A percentile compares a stretch with the other conserved stretches of the same genome.
These are phyloP conservation scores for Calameuta filiformis DNA, from an alignment of 2,888 invertebrate species.

Conservation along the genomic window DNA sequence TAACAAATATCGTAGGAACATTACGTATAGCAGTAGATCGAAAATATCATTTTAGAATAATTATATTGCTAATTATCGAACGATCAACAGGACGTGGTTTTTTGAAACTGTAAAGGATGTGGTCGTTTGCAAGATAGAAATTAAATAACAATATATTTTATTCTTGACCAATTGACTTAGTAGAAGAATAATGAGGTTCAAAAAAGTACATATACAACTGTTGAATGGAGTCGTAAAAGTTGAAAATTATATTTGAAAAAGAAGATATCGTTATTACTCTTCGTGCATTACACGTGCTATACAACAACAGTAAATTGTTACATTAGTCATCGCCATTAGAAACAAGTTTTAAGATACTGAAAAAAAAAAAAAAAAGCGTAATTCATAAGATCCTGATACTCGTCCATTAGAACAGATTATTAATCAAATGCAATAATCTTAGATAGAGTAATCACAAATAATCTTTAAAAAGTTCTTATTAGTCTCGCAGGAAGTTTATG, in stretches of 20 bases:
- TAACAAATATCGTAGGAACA: not conserved
- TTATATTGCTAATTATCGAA: not conserved
- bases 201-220: not conserved
- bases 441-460: not conserved
- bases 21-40: not conserved
- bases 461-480: not conserved
- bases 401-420: not conserved
- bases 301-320: constrained; percentile 30
- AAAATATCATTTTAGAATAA: not conserved
- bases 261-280: constrained; percentile 40
- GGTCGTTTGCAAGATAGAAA: not conserved
- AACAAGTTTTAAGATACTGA: not conserved
- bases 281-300: constrained; percentile 40
- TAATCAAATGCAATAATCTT: not conserved
- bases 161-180: not conserved
- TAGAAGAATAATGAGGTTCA: not conserved
- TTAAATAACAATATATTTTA: not conserved
- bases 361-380: not conserved
- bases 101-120: not conserved
- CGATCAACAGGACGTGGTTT: not conserved
- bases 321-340: constrained; percentile 13
- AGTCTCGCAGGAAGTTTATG: not conserved
- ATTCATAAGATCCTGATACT: constrained; percentile 14
- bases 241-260: constrained; percentile 52
- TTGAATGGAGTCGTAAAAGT: constrained; percentile 29